phyloP scores from a whole-genome alignment of 1,140 invertebrate species.

The Melitaea cinxia region DNA sequence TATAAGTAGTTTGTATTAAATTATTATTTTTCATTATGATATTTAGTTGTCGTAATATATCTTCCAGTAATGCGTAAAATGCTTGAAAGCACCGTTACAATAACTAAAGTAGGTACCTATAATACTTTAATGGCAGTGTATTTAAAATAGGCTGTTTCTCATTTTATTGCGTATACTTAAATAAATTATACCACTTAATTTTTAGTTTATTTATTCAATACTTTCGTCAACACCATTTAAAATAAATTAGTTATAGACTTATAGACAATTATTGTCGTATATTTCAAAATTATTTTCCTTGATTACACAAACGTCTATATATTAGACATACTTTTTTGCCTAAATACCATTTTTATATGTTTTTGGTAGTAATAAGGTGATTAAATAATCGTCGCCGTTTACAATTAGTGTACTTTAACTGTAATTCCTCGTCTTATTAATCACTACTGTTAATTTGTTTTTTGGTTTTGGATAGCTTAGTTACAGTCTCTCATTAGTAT shows the following conservation, averaged over 20 bases:
- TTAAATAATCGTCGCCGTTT: conserved; percentile 7
- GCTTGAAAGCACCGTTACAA: too few relatives aligned
- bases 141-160: background rate
- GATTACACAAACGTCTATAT: background rate
- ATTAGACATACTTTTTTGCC: conserved; percentile 17
- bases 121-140: too few relatives aligned
- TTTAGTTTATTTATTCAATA: background rate
- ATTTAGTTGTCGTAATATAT: background rate
- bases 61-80: background rate
- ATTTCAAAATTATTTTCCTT: background rate
- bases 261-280: background rate
- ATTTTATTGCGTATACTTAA: background rate
- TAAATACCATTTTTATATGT: conserved; percentile 22
- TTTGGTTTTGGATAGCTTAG: background rate
- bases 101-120: too few relatives aligned
- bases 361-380: conserved; percentile 28
- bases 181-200: background rate
- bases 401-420: background rate
- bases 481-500: conserved; percentile 4
- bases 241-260: background rate
- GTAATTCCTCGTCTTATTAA: conserved; percentile 2
- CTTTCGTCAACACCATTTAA: background rate
- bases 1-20: too few relatives aligned
- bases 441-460: background rate
- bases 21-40: too few relatives aligned